Conservation (phyloP, 2,113 vertebrate species). For the Cynopterus brachyotis region DNA sequence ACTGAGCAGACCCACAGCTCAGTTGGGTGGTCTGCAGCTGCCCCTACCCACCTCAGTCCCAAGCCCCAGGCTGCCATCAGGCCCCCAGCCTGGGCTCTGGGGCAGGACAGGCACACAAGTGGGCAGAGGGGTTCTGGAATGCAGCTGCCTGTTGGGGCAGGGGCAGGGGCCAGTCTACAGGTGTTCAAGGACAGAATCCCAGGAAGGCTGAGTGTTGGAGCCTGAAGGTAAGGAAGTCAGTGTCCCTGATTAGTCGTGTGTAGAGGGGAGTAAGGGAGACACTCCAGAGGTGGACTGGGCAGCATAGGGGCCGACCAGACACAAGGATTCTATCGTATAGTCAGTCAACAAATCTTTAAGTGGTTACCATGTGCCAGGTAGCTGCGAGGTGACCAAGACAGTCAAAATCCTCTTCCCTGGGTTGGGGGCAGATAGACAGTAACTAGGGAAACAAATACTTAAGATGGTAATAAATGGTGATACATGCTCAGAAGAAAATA, state of each 20-base stretch:
- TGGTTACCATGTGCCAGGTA: background rate
- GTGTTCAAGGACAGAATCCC: background rate
- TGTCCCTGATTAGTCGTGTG: background rate
- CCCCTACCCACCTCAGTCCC: background rate
- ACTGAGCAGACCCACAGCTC: background rate
- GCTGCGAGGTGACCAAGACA: background rate
- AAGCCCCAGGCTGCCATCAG: background rate
- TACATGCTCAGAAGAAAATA: background rate
- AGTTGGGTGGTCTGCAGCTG: background rate
- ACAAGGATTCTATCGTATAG: background rate
- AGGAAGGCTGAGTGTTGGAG: background rate
- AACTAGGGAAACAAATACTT: background rate
- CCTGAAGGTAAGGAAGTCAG: background rate
- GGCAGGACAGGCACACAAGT: background rate
- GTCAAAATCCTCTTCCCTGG: background rate
- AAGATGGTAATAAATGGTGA: background rate
- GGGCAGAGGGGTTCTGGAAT: background rate
- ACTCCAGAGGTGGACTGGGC: background rate
- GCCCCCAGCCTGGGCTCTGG: background rate
- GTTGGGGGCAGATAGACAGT: too few species aligned
- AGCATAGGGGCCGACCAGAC: background rate
- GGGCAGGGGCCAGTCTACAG: background rate
- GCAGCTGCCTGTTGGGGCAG: background rate
- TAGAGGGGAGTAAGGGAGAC: too few species aligned
- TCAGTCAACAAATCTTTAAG: background rate